Percentiles rank a stretch among this genome's conserved stretches.
Evolutionary conservation across 1,140 invertebrate genomes (phyloP).

Genomic region (Hyles vespertilio): DNA sequence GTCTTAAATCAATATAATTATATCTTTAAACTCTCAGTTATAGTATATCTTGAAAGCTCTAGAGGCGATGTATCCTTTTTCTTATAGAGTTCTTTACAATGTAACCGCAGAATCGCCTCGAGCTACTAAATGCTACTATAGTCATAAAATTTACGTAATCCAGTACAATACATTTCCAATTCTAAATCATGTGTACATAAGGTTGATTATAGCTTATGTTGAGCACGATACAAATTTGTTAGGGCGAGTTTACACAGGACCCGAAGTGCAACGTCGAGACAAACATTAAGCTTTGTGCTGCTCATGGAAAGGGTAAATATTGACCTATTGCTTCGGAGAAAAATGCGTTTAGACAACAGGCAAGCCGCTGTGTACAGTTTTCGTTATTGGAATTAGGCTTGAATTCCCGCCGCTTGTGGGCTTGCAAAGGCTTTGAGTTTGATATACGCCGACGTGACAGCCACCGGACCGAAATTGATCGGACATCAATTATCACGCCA

Average conservation of each 20-base stretch:
- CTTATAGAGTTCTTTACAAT: slow-evolving; percentile 49
- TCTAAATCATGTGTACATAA: slow-evolving; percentile 27
- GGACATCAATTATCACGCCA: slow-evolving; percentile 47
- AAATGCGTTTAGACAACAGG: slow-evolving; percentile 68
- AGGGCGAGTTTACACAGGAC: slow-evolving; percentile 67
- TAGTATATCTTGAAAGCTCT: slow-evolving; percentile 51
- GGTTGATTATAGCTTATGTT: slow-evolving; percentile 27
- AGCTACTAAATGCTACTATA: slow-evolving; percentile 70
- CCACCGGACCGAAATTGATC: slow-evolving; percentile 29
- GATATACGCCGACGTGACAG: slow-evolving; percentile 33
- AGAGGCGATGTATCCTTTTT: slow-evolving; percentile 44
- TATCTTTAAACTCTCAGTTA: slow-evolving; percentile 43
- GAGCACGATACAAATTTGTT: slow-evolving; percentile 54
- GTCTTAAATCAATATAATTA: slow-evolving; percentile 59
- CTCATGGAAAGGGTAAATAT: slow-evolving; percentile 68
- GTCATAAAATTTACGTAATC: slow-evolving; percentile 47
- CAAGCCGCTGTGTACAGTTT: slow-evolving; percentile 58
- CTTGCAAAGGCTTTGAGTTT: slow-evolving; percentile 33
- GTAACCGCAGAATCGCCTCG: slow-evolving; percentile 56
- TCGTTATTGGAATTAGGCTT: slow-evolving; percentile 67
- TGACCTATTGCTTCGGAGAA: slow-evolving; percentile 62
- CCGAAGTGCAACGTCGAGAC: slow-evolving; percentile 65
- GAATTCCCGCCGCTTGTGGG: slow-evolving; percentile 37
- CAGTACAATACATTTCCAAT: slow-evolving; percentile 23
- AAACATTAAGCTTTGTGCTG: slow-evolving; percentile 69